Base-by-base conservation (phyloP, 2,888 invertebrate species). In the Pyrrhia umbra region DNA sequence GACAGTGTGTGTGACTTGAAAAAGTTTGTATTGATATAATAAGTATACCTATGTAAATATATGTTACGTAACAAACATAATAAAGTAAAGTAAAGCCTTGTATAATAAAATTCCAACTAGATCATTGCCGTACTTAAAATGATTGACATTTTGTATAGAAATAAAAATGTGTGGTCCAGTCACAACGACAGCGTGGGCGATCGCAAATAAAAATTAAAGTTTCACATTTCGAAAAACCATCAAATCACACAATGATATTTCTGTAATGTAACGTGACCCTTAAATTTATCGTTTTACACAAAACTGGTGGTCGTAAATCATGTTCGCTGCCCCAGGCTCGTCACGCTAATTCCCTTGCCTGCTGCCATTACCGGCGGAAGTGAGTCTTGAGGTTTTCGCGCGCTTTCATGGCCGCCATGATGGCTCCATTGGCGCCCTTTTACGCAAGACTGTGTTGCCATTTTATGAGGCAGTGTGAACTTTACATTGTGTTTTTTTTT, bases 331-430 rank as follows among this genome's bases (percentile, higher is more conserved):
- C 45, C 58, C 58, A 68, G 70, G 78, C 68, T 77, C 78, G 79
- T 79, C 78, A 81, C 81, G 82, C 77, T 79, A 84, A 88, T 88
- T 81, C 75, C 82, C 83, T 89, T 89, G 91, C 77, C 46, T 16
- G 63, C 50, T 84, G 82, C 91, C 91, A 93, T 93, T 92, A 93
- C 92, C 92, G 93, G 88, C 90, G 93, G 93, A 94, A 92, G 88
- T 92, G 91, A 91, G 79, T 73, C 80, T n/a, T n/a, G n/a, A n/a
- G 79, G 80, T 89, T 90, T 90, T 90, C 88, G 90, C 92, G 89
- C 87, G 90, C 88, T 89, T 91, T 88, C 83, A 84, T 70, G 71
- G 60, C 77, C 82, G 68, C 75, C 70, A 71, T 77, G 75, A 81
- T 70, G 60, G 69, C 77, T 81, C 61, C 65, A 77, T 80, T 78